phyloP scores from a whole-genome alignment of 1,140 invertebrate genomes.

The Bombus waltoni region DNA sequence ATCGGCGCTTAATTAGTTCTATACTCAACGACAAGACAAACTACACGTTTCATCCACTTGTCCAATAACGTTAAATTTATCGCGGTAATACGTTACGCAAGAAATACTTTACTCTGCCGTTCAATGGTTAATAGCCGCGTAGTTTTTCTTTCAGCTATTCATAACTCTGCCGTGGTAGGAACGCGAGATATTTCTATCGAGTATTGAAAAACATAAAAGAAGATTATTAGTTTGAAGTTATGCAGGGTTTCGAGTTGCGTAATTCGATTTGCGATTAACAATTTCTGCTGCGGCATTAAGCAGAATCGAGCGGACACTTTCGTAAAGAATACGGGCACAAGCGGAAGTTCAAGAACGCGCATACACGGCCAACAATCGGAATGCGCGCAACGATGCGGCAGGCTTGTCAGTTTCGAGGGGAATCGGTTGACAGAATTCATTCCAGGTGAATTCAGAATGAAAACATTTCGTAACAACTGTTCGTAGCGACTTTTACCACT shows the following conservation, averaged over 20 bases:
- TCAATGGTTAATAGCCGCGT: background rate
- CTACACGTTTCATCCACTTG: background rate
- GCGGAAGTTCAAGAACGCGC: slow-evolving; percentile 46
- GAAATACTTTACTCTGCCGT: background rate
- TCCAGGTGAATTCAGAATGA: background rate
- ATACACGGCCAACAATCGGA: background rate
- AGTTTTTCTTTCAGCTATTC: background rate
- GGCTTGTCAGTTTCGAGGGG: background rate
- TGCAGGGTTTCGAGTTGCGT: too few relatives aligned
- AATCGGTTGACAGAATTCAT: background rate
- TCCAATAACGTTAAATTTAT: background rate
- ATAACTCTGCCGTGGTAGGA: background rate
- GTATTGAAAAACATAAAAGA: background rate
- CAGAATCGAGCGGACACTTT: background rate
- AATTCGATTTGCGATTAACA: too few relatives aligned
- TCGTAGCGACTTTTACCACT: slow-evolving; percentile 26
- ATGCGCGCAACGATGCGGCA: background rate
- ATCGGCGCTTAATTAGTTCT: background rate
- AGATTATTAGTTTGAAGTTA: background rate
- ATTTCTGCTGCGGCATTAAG: too few relatives aligned
- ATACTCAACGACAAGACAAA: background rate
- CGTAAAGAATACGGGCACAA: background rate
- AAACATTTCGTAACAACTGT: background rate
- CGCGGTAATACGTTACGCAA: background rate
- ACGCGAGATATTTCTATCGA: background rate